Evolutionary conservation across 2,888 invertebrate species (phyloP).

Genomic region (Drosophila meridionalis): DNA sequence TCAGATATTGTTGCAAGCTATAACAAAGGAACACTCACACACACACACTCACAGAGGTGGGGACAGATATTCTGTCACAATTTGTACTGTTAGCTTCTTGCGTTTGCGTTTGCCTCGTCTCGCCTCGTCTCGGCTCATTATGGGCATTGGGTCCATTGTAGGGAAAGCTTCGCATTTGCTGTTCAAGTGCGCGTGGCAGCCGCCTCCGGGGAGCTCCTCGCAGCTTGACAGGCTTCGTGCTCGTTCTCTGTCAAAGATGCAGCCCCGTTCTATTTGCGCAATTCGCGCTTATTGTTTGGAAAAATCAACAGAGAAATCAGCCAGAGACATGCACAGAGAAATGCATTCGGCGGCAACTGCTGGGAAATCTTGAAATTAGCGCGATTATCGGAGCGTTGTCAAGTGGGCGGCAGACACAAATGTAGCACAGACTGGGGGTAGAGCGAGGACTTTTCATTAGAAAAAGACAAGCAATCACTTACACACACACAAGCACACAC

Average conservation of each 20-base stretch:
- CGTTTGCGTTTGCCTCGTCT: slow-evolving; percentile 13
- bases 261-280: slow-evolving; percentile 72
- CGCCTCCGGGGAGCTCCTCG: slow-evolving; percentile 74
- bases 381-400: slow-evolving; percentile 83
- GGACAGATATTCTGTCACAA: slow-evolving; percentile 31
- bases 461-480: slow-evolving; percentile 80
- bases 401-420: slow-evolving; percentile 69
- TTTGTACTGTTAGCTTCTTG: slow-evolving; percentile 56
- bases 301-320: slow-evolving; percentile 62
- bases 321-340: slow-evolving; percentile 39
- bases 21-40: slow-evolving; percentile 37
- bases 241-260: slow-evolving; percentile 43
- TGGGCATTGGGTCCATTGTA: slow-evolving; percentile 52
- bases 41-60: slow-evolving; percentile 14
- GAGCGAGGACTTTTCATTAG: slow-evolving; percentile 47
- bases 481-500: slow-evolving; percentile 21
- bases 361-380: slow-evolving; percentile 85
- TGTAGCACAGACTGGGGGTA: slow-evolving; percentile 34
- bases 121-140: slow-evolving; percentile 35
- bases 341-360: slow-evolving; percentile 73
- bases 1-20: slow-evolving; percentile 35
- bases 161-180: slow-evolving; percentile 42
- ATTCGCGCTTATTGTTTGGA: slow-evolving; percentile 79
- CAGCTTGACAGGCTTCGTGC: slow-evolving; percentile 50
- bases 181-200: slow-evolving; percentile 69